phyloP scores from a whole-genome alignment of 1,140 invertebrate species.

The Nixonia krombeini region DNA sequence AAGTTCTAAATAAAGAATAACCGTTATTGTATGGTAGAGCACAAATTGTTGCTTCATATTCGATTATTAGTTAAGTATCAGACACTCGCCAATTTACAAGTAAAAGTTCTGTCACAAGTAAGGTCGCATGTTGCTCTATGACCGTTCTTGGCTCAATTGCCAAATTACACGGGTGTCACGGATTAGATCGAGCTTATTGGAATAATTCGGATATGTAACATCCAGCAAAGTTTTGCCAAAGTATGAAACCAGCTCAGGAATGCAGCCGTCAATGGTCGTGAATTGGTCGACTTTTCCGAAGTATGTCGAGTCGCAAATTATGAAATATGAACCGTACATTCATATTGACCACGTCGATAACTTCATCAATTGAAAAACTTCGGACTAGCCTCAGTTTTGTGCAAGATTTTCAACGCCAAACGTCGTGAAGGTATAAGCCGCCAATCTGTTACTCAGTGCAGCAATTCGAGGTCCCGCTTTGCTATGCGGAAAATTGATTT shows the following conservation, averaged over 20 bases:
- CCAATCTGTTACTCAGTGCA: too few relatives aligned
- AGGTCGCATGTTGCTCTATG: too few relatives aligned
- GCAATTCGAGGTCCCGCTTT: too few relatives aligned
- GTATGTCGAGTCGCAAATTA: constrained; percentile 6
- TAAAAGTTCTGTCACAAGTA: too few relatives aligned
- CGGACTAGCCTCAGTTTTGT: constrained; percentile 1
- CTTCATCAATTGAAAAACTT: constrained; percentile 28
- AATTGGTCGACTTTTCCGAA: constrained; percentile 17
- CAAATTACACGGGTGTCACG: background rate
- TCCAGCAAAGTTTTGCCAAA: background rate
- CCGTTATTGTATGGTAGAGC: too few relatives aligned
- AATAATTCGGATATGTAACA: constrained; percentile 15
- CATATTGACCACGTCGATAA: constrained; percentile 9
- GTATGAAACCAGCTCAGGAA: constrained; percentile 29
- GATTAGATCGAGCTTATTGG: constrained; percentile 15
- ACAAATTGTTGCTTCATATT: too few relatives aligned
- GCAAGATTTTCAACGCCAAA: constrained; percentile 5
- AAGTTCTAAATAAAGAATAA: too few relatives aligned
- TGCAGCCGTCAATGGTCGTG: constrained; percentile 11
- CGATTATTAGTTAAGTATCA: too few relatives aligned
- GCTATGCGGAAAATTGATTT: constrained; percentile 12
- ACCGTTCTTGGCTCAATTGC: background rate
- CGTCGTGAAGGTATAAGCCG: background rate
- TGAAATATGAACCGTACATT: too few relatives aligned
- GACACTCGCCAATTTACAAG: too few relatives aligned